Base-by-base conservation (phyloP, 2,797 vertebrate species). In the Rhinoraja longicauda region DNA sequence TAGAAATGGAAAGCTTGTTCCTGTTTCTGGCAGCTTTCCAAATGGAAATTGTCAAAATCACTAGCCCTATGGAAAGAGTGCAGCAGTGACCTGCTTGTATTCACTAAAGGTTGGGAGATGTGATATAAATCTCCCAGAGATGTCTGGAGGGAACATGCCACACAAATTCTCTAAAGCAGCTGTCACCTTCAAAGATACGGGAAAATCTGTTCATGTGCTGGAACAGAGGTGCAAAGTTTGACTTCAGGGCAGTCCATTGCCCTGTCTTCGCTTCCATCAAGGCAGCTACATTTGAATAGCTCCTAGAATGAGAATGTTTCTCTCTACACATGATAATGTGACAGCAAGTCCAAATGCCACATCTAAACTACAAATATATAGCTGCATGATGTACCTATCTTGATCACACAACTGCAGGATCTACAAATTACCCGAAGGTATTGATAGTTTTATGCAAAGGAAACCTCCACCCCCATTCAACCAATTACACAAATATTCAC, bases 51-150 rank as follows among this genome's bases (percentile, higher is more conserved):
- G 59, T 57, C 64, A 62, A 88, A 88, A 36, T 36, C 82, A 86
- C 57, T n/a, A 15, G 82, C 15, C n/a, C 84, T 59, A 88, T 36
- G 15, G 59, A 88, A 57, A 88, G 59, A 8, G 57, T 32, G 82
- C 57, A 64, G 62, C 82, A 86, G 29, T 88, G 59, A 88, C 84
- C 26, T 64, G 15, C 59, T 32, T 64, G 57, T 62, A 9, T 88
- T 88, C 84, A 88, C 59, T 88, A n/a, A 88, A 88, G 59, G n/a
- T 67, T 88, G 59, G 59, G 59, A 86, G 13, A n/a, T 86, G 57
- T 62, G 57, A 88, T 19, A 88, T 64, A 64, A 64, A 64, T 88
- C 59, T 88, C 59, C n/a, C 59, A 32, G 15, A 17, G 1, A 21
- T 1, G n/a, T 32, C 59, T 64, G 84, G n/a, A 36, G 36, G 84